Conservation (phyloP, 2,113 vertebrate genomes). For the Pachycephala philippinensis region DNA sequence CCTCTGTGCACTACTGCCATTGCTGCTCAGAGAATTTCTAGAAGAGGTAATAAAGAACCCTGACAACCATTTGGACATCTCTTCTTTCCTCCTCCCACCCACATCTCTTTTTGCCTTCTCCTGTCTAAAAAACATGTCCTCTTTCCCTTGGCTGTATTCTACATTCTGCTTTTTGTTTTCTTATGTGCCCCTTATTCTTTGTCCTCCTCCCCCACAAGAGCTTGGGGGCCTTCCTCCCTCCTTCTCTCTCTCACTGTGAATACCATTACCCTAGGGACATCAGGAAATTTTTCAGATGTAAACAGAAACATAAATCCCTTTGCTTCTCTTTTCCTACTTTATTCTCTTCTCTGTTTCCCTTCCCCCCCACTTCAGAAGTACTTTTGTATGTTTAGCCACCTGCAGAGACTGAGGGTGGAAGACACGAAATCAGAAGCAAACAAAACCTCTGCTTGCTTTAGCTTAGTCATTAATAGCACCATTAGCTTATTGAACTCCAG, state of each 20-base stretch:
- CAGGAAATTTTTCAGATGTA: not conserved
- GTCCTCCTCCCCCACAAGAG: not conserved
- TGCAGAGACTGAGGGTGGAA: conserved; percentile 1
- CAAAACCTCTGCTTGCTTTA: conserved; percentile 22
- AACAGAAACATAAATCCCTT: conserved; percentile 44
- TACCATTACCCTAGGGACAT: conserved; percentile 1
- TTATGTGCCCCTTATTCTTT: not conserved
- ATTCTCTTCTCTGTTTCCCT: not conserved
- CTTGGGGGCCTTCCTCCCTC: not conserved
- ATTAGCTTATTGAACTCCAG: conserved; percentile 49
- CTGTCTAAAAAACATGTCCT: not conserved
- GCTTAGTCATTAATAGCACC: conserved; percentile 52
- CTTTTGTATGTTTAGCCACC: conserved; percentile 24
- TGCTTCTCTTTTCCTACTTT: not conserved
- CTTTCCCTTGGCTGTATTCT: not conserved
- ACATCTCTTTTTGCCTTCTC: not conserved
- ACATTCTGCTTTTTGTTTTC: not conserved
- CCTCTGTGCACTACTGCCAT: not conserved
- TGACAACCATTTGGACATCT: not conserved
- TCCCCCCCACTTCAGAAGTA: not conserved
- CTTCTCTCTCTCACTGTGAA: not conserved
- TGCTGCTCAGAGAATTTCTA: not conserved
- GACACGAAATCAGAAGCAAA: conserved; percentile 21
- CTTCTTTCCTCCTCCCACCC: not conserved
- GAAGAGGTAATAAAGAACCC: not conserved